Evolutionary conservation across 2,888 invertebrate genomes (phyloP), one percentile per base, ranked within the genome.

Genomic region (Oscheius sp.): DNA sequence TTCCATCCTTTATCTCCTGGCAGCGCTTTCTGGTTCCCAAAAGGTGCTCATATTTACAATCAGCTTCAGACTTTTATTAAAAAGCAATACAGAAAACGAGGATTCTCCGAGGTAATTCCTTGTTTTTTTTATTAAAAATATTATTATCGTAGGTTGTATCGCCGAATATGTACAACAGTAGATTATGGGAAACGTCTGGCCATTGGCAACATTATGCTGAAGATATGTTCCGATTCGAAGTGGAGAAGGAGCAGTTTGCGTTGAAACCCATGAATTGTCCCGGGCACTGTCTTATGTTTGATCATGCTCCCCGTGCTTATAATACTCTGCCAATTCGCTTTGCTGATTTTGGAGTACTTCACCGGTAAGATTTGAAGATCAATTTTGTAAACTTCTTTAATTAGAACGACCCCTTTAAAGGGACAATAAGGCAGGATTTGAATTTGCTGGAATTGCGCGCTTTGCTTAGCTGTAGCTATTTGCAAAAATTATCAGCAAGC

Each of bases 191-290:
- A 90, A 94, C 93, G 0, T 97, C 97, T 0, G 99, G 98, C 0
- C 99, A 99, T 90, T 99, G 98, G 97, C 93, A 94, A 72, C 98
- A 99, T 89, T 99, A 99, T 89, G 91, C 95, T 0, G 93, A 92
- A 88, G 90, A 91, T 88, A 87, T 86, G 87, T 87, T 87, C 83
- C 86, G 86, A 43, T 82, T 88, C 66, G 87, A 87, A 61, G 82
- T 86, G 18, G 88, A 88, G 89, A 97, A 98, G 89, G 97, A 99
- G 88, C 94, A 92, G 7, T 99, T 93, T 89, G 98, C 96, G 0
- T 90, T 99, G 77, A 99, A 99, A 88, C 99, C 99, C 0, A 99
- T 99, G 99, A 99, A 99, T 89, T 99, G 99, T 88, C 99, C 99
- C 0, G 98, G 98, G 7, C 88, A 88, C 77, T 88, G 92, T 89